Percentiles rank a stretch among this genome's conserved stretches.
Conservation (phyloP, 2,888 invertebrate species). For the Exocentrus adspersus region DNA sequence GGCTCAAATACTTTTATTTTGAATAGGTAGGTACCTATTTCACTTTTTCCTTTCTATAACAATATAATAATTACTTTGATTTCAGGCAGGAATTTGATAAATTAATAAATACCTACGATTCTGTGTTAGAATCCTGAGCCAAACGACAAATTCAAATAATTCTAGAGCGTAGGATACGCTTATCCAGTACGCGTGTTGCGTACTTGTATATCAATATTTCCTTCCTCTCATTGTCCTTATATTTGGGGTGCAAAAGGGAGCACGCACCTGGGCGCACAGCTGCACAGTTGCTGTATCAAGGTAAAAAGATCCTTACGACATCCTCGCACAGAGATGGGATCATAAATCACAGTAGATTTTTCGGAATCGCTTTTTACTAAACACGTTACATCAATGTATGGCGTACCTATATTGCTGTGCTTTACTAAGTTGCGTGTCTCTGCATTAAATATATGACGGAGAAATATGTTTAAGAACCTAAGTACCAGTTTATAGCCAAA, state of each 20-base stretch:
- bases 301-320: slow-evolving; percentile 55
- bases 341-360: slow-evolving; percentile 55
- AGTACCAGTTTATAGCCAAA: slow-evolving; percentile 38
- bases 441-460: slow-evolving; percentile 44
- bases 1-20: too few species aligned
- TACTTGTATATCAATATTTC: slow-evolving; percentile 55
- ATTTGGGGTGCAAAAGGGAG: slow-evolving; percentile 60
- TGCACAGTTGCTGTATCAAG: slow-evolving; percentile 61
- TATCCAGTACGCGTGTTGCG: slow-evolving; percentile 32
- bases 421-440: slow-evolving; percentile 46
- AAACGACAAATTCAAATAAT: slow-evolving; percentile 22
- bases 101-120: too few species aligned
- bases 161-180: slow-evolving; percentile 22
- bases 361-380: slow-evolving; percentile 53
- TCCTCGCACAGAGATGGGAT: slow-evolving; percentile 46
- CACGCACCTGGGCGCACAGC: slow-evolving; percentile 64
- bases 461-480: slow-evolving; percentile 38
- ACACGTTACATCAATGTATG: slow-evolving; percentile 51
- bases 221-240: slow-evolving; percentile 59
- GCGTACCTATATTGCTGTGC: slow-evolving; percentile 50
- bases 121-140: neutral
- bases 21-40: too few species aligned
- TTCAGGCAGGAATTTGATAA: too few species aligned
- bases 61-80: too few species aligned
- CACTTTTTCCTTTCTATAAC: too few species aligned